A percentile compares a stretch with the other conserved stretches of the same genome.
These are phyloP conservation scores for Grus americana DNA, from an alignment of 2,113 vertebrate genomes.

Conservation along the genomic window DNA sequence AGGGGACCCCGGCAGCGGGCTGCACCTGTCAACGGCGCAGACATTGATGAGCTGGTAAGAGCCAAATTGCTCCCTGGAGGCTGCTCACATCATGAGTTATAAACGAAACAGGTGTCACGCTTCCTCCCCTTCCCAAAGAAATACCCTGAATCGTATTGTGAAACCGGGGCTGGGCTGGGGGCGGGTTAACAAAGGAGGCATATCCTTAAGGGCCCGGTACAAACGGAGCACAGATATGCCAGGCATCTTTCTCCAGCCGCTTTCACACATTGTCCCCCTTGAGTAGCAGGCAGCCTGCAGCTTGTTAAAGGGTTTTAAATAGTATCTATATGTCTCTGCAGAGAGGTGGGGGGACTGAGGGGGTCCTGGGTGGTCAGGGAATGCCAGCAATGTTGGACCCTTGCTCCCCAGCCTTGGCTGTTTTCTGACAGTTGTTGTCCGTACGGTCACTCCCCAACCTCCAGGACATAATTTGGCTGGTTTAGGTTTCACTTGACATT, in stretches of 20 bases:
- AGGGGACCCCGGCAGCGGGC: slow-evolving; percentile 73
- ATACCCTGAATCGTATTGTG: not conserved
- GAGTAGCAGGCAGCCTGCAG: slow-evolving; percentile 64
- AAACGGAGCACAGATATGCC: slow-evolving; percentile 42
- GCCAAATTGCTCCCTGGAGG: not conserved
- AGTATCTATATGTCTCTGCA: slow-evolving; percentile 71
- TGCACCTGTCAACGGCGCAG: slow-evolving; percentile 77
- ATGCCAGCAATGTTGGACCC: slow-evolving; percentile 72
- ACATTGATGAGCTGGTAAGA: slow-evolving; percentile 95
- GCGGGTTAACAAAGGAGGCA: slow-evolving; percentile 1
- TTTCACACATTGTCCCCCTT: slow-evolving; percentile 32
- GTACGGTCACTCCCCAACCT: slow-evolving; percentile 9
- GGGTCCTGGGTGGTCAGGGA: slow-evolving; percentile 55
- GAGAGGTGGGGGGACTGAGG: slow-evolving; percentile 34
- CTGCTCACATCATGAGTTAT: not conserved
- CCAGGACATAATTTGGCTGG: slow-evolving; percentile 40
- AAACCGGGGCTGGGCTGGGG: not conserved
- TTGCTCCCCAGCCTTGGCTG: slow-evolving; percentile 5
- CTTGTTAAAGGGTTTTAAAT: slow-evolving; percentile 76
- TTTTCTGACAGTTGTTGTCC: slow-evolving; percentile 70
- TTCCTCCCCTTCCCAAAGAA: not conserved
- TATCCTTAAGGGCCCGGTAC: slow-evolving; percentile 12
- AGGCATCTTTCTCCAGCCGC: slow-evolving; percentile 60
- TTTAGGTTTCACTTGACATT: slow-evolving; percentile 67
- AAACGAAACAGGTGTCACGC: slow-evolving; percentile 3